A percentile compares a stretch with the other conserved stretches of the same genome.
Conservation (phyloP, 2,888 invertebrate species). For the Nomada goodeniana region DNA sequence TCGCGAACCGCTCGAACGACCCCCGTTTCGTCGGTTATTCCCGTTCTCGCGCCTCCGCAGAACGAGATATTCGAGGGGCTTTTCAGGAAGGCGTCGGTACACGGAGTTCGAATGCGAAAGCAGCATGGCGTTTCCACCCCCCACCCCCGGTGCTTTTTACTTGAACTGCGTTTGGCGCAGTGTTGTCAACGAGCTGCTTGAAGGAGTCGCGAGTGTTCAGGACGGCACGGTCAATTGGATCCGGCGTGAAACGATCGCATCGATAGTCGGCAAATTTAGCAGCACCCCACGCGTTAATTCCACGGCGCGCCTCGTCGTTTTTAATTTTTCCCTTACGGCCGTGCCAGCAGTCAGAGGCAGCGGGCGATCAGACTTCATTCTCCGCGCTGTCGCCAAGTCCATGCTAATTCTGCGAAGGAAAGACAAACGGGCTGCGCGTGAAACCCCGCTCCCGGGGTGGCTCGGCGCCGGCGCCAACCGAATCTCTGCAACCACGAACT, state of each 20-base stretch:
- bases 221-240: too few species aligned
- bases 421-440: slow-evolving; percentile 51
- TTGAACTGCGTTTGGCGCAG: slow-evolving; percentile 11
- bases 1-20: slow-evolving; percentile 28
- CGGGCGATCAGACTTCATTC: slow-evolving; percentile 26
- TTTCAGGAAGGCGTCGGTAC: not conserved
- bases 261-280: not conserved
- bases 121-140: not conserved
- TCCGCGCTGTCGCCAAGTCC: slow-evolving; percentile 46
- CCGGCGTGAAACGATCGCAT: not conserved
- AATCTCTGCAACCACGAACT: slow-evolving; percentile 51
- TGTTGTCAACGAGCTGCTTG: not conserved
- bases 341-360: too few species aligned
- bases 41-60: not conserved
- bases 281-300: not conserved
- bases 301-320: not conserved
- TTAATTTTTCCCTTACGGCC: not conserved
- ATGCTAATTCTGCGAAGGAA: slow-evolving; percentile 51
- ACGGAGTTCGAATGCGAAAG: slow-evolving; percentile 22
- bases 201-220: too few species aligned
- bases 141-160: not conserved
- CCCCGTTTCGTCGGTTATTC: slow-evolving; percentile 10
- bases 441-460: slow-evolving; percentile 35
- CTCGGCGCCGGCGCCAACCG: slow-evolving; percentile 55
- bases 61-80: slow-evolving; percentile 32